phyloP scores from a whole-genome alignment of 2,113 vertebrate genomes.

The Microcebus murinus region DNA sequence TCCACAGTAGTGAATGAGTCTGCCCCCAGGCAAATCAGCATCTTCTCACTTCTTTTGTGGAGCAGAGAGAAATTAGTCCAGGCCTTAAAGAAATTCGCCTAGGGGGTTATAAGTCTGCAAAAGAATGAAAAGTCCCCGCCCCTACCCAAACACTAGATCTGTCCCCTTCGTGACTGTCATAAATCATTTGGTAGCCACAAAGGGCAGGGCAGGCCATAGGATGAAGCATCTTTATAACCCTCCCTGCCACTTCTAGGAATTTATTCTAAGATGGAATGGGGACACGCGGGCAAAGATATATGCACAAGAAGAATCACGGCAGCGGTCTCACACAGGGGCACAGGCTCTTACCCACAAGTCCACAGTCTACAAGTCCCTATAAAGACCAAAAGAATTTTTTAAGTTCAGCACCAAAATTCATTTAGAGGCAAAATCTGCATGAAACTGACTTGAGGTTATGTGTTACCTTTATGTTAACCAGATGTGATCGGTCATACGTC shows the following conservation, averaged over 20 bases:
- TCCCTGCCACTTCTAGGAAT: constrained; percentile 56
- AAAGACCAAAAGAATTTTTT: neutral
- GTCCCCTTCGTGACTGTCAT: neutral
- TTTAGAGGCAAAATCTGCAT: neutral
- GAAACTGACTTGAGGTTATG: neutral
- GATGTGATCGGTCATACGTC: neutral
- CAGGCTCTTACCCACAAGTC: neutral
- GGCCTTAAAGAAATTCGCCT: constrained; percentile 52
- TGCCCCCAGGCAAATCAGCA: neutral
- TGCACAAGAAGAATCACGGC: neutral
- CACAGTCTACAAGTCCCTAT: neutral
- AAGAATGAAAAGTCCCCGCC: neutral
- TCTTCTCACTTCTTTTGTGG: neutral
- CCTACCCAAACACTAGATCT: neutral
- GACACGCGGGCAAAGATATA: neutral
- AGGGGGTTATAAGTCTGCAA: neutral
- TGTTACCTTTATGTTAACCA: neutral
- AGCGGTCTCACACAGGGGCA: neutral
- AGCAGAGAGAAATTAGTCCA: constrained; percentile 56
- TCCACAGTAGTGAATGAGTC: neutral
- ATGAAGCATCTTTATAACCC: constrained; percentile 21
- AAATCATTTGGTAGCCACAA: constrained; percentile 22
- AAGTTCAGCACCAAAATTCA: neutral
- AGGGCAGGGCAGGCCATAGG: constrained; percentile 8
- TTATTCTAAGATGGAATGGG: constrained; percentile 19